Percentiles rank a stretch among this genome's conserved stretches.
phyloP scores from a whole-genome alignment of 2,113 vertebrate genomes.

The Toxostoma redivivum region DNA sequence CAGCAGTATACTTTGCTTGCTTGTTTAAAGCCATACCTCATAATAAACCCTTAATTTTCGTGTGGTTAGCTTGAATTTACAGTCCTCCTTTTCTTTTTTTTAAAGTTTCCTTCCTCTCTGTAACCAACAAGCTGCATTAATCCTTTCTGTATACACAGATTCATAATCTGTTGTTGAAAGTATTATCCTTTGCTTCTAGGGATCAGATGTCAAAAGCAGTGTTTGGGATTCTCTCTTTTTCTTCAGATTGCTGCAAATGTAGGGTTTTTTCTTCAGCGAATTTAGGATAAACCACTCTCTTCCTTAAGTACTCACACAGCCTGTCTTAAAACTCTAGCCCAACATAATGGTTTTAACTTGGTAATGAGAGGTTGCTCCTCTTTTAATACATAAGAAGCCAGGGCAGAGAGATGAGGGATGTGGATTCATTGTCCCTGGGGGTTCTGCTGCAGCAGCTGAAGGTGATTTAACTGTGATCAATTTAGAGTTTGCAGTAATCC shows the following conservation, averaged over 20 bases:
- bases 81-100: neutral
- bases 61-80: neutral
- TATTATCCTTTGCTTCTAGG: neutral
- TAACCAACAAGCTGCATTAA: neutral
- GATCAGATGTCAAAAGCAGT: neutral
- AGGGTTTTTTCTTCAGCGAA: neutral
- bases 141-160: neutral
- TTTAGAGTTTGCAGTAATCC: slow-evolving; percentile 11
- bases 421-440: neutral
- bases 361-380: neutral
- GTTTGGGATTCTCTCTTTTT: neutral
- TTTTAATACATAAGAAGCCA: neutral
- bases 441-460: neutral
- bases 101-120: neutral
- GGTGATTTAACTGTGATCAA: slow-evolving; percentile 27
- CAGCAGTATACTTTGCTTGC: neutral
- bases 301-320: neutral
- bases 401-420: neutral
- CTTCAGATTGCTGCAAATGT: neutral
- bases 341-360: neutral
- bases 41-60: slow-evolving; percentile 10
- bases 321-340: neutral
- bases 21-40: neutral
- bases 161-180: slow-evolving; percentile 17
- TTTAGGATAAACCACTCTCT: neutral